Percentiles rank a stretch among this genome's conserved stretches.
Conservation (phyloP, 2,113 vertebrate species). For the Siphamia tubifer region DNA sequence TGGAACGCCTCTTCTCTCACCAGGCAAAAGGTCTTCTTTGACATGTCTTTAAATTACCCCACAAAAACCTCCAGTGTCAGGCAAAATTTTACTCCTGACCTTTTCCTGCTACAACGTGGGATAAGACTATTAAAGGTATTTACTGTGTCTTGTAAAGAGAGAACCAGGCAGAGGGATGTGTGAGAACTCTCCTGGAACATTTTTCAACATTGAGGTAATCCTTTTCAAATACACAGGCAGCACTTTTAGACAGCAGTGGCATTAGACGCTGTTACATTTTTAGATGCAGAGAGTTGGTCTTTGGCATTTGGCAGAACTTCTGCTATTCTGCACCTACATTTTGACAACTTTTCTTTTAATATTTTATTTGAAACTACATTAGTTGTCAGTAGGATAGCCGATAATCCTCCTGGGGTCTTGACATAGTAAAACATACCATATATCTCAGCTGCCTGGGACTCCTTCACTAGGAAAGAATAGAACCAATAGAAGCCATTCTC, state of each 20-base stretch:
- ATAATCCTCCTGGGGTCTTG: too few relatives aligned
- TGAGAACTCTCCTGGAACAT: conserved; percentile 2
- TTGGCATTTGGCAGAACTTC: too few relatives aligned
- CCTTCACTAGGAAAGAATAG: too few relatives aligned
- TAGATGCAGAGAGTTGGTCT: too few relatives aligned
- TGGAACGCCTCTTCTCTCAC: conserved; percentile 20
- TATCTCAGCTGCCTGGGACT: too few relatives aligned
- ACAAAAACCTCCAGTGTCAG: conserved; percentile 39
- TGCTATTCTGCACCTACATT: too few relatives aligned
- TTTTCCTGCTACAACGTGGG: conserved; percentile 25
- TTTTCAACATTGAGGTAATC: conserved; percentile 1
- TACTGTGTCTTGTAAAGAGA: conserved; percentile 36
- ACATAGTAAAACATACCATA: too few relatives aligned
- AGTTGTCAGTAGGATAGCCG: too few relatives aligned
- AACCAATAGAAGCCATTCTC: too few relatives aligned
- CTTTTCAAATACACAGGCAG: conserved; percentile 5
- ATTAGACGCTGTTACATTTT: too few relatives aligned
- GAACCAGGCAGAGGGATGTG: conserved; percentile 17
- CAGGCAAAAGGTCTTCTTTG: conserved; percentile 45
- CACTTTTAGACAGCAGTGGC: not conserved
- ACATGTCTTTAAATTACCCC: conserved; percentile 50
- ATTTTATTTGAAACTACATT: too few relatives aligned
- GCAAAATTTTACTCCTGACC: conserved; percentile 44
- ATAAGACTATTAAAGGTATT: conserved; percentile 41
- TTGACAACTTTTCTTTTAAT: too few relatives aligned